These are phyloP conservation scores for Odontocolon sp. DNA, from an alignment of 2,888 invertebrate genomes.

Conservation along the genomic window DNA sequence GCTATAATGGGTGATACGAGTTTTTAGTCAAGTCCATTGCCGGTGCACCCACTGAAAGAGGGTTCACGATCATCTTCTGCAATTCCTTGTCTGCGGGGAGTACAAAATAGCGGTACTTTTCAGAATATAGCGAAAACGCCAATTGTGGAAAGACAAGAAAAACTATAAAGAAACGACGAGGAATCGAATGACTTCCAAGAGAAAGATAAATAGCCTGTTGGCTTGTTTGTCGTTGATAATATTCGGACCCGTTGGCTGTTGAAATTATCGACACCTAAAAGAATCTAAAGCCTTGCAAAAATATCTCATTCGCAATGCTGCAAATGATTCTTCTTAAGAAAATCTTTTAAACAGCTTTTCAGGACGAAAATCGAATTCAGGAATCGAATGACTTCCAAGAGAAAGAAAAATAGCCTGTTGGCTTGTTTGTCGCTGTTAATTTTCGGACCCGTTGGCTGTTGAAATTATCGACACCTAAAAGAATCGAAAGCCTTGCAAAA, in stretches of 20 bases:
- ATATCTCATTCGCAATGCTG: no score
- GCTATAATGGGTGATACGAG: conserved; percentile 43
- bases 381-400: background rate
- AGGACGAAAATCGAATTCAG: no score
- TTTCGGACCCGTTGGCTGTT: background rate
- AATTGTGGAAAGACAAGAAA: conserved; percentile 39
- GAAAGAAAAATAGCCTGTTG: background rate
- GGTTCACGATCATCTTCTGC: background rate
- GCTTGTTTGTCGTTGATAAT: background rate
- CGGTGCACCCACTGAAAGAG: background rate
- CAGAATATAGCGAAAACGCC: conserved; percentile 11
- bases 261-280: no score
- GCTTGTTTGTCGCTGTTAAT: background rate
- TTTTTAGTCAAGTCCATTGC: conserved; percentile 16
- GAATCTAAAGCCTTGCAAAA: no score
- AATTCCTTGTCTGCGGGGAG: background rate
- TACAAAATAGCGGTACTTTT: conserved; percentile 27
- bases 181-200: background rate
- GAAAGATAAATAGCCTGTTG: background rate
- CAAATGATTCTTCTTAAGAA: no score
- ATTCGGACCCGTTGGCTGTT: background rate
- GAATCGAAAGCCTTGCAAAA: no score
- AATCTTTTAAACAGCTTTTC: no score
- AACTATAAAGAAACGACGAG: background rate
- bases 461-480: no score